Percentiles rank a stretch among this genome's conserved stretches.
phyloP scores from a whole-genome alignment of 2,113 vertebrate genomes.

The Chionis minor region DNA sequence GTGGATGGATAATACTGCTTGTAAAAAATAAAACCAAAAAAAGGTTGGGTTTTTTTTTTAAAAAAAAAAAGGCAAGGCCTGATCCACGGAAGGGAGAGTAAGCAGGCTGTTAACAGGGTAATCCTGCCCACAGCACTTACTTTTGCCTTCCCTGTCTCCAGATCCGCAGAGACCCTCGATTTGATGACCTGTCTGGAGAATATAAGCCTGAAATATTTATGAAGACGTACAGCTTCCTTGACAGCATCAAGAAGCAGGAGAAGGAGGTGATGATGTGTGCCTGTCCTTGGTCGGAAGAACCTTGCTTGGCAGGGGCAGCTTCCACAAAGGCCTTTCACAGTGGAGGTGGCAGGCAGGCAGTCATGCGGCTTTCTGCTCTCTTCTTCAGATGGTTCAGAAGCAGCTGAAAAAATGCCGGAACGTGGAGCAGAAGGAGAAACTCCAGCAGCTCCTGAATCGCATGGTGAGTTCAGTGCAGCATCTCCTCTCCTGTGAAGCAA shows the following conservation, averaged over 20 bases:
- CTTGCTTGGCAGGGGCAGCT: neutral
- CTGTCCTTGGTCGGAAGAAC: neutral
- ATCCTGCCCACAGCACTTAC: neutral
- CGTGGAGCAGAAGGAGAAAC: conserved; percentile 55
- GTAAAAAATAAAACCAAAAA: neutral
- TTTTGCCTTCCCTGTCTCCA: conserved; percentile 22
- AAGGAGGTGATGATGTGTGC: conserved; percentile 75
- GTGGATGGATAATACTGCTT: neutral
- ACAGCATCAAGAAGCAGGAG: conserved; percentile 81
- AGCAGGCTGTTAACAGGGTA: neutral
- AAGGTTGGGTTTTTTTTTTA: too few relatives aligned
- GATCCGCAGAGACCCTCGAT: conserved; percentile 88
- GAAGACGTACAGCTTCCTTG: conserved; percentile 88
- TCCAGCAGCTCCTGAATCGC: conserved; percentile 73
- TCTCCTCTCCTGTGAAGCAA: neutral
- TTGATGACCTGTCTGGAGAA: conserved; percentile 94
- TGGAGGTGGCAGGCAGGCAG: neutral
- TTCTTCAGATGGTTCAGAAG: conserved; percentile 74
- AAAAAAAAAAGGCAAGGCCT: neutral
- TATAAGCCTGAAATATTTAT: conserved; percentile 91
- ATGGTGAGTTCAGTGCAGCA: conserved; percentile 69
- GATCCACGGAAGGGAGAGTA: neutral
- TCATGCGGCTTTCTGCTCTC: neutral
- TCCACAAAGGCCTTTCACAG: neutral
- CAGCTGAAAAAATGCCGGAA: conserved; percentile 71